Base-by-base conservation (phyloP, 2,113 vertebrate species). In the Lethenteron camtschaticum region DNA sequence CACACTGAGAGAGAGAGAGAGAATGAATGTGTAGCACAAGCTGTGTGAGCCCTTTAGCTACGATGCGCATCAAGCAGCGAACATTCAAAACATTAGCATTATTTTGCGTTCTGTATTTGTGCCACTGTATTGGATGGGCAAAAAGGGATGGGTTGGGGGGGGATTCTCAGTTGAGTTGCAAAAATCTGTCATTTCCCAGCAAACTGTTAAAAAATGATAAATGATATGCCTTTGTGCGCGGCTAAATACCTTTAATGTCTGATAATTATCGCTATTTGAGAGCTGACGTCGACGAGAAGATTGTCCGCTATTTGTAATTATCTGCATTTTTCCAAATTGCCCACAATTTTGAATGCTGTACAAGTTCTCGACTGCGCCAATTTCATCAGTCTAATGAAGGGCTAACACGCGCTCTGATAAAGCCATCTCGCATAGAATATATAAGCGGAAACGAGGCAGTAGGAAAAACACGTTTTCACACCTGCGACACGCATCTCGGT, bases 211-310 rank as follows among this genome's bases (percentile, higher is more conserved):
- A 66, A 66, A 66, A 66, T 16, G 63, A 66, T 66, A 24, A 66
- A 66, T 66, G 63, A 66, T 66, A 66, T 66, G 63, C 63, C n/a
- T 66, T 66, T 66, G 63, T 66, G 63, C 41, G 41, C 63, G 63
- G 63, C 63, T 66, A 66, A 66, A n/a, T 66, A 24, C 63, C 63
- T 66, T 66, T 66, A 66, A 66, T 66, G 63, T 66, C 63, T 66
- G n/a, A 66, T 66, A 66, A 66, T 66, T 66, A 66, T n/a, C 63
- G 63, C 63, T 24, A 66, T 66, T 66, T 66, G 63, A 66, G 24
- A 66, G 63, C 63, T 66, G 63, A 66, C 63, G 63, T 66, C n/a
- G 63, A 66, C 63, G 63, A 66, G 63, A 66, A 66, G 63, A 66
- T 66, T 66, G 63, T 66, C 63, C 63, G 63, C 63, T 66, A 66